Conservation (phyloP, 2,113 vertebrate genomes). For the Rissa tridactyla region DNA sequence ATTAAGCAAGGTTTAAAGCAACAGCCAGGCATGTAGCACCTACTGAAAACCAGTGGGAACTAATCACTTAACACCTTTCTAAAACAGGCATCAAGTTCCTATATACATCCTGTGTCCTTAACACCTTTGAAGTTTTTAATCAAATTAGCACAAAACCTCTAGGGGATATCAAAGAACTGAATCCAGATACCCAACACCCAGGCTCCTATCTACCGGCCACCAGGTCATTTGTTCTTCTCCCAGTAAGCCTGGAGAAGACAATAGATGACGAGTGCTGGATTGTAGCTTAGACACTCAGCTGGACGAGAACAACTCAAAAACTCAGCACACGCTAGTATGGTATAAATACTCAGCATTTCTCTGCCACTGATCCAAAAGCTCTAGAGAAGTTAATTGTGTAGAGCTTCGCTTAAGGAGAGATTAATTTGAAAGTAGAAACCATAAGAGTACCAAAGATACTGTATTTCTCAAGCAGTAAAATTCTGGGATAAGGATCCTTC, state of each 20-base stretch:
- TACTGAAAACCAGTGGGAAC: not conserved
- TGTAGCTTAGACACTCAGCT: not conserved
- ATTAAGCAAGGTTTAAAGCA: not conserved
- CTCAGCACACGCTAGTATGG: fast-evolving
- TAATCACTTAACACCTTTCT: not conserved
- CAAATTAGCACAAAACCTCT: not conserved
- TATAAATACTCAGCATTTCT: not conserved
- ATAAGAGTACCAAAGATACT: not conserved
- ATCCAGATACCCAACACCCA: not conserved
- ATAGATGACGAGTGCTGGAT: too few species aligned
- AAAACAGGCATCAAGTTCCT: not conserved
- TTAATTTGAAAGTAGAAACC: not conserved
- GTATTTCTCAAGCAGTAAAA: not conserved
- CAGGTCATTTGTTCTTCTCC: not conserved
- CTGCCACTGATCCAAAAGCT: not conserved
- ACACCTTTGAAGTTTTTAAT: not conserved
- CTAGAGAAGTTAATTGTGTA: fast-evolving
- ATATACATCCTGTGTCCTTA: not conserved
- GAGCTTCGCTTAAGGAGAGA: not conserved
- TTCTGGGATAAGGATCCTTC: fast-evolving
- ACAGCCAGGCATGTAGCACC: not conserved
- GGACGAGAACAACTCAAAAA: not conserved
- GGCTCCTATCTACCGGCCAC: not conserved
- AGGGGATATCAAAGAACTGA: not conserved
- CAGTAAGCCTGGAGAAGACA: not conserved